Evolutionary conservation across 2,888 invertebrate genomes (phyloP), one percentile per base, ranked within the genome.

Genomic region (Ernsta delagoae): DNA sequence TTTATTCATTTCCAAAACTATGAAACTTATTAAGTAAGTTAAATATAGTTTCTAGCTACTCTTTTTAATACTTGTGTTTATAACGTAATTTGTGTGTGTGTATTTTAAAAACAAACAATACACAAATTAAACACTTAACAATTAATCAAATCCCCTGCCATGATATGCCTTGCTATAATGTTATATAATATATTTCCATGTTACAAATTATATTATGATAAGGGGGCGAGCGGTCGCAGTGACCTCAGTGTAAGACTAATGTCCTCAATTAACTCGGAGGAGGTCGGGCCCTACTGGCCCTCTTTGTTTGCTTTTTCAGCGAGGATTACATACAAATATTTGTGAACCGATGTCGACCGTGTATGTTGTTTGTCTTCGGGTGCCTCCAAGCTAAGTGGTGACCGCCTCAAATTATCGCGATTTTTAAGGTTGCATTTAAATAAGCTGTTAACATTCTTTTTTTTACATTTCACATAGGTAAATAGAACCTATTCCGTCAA

Each of bases 161-260:
- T 8, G 24, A 9, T 24, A 53, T 56, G 56, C 39, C 11, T 6
- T 59, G 59, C 1, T 39, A 16, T 59, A 6, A 6, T 12, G 31
- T 56, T 56, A 34, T 56, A 56, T 85, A 87, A 61, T 48, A 48
- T 85, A 87, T 85, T 87, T 85, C 81, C 77, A 83, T 77, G 84
- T 85, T 84, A 88, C 89, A 89, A 90, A 90, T 90, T 88, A 90
- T 83, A 75, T 75, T 77, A 87, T 75, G 89, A 90, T 89, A 90
- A 87, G 85, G 80, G 78, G 69, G 73, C 56, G 43, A 78, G 78
- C 78, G 77, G 76, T 79, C 78, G 79, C 82, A 80, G 76, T 80
- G 80, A 79, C 81, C 76, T 68, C 75, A 64, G 75, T 84, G 85
- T 90, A 88, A 90, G 88, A 91, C 87, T 90, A 90, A 90, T 90